phyloP scores from a whole-genome alignment of 2,113 vertebrate species.

The Nanorana parkeri region DNA sequence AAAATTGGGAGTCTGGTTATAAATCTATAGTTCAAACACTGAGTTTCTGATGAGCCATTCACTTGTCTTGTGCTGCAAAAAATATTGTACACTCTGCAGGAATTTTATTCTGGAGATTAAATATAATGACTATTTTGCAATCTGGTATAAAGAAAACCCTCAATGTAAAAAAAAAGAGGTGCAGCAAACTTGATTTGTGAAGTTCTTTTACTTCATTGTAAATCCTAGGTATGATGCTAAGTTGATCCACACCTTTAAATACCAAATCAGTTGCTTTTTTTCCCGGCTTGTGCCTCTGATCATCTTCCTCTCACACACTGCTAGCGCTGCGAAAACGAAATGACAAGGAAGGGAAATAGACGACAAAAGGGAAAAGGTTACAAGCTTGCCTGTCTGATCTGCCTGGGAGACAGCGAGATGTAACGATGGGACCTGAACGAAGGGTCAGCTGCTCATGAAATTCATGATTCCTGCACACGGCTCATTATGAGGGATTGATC shows the following conservation, averaged over 20 bases:
- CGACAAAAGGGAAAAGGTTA: slow-evolving; percentile 58
- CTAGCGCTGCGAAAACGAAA: slow-evolving; percentile 56
- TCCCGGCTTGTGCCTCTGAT: slow-evolving; percentile 46
- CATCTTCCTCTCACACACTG: slow-evolving; percentile 53
- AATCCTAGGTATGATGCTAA: slow-evolving; percentile 31
- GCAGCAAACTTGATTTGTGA: slow-evolving; percentile 8
- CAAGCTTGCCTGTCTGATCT: slow-evolving; percentile 55
- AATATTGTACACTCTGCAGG: slow-evolving; percentile 25
- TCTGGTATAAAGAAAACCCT: slow-evolving; percentile 27
- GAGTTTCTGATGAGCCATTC: not conserved
- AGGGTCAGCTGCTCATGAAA: slow-evolving; percentile 57
- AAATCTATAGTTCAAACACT: not conserved
- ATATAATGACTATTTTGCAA: slow-evolving; percentile 40
- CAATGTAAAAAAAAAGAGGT: slow-evolving; percentile 29
- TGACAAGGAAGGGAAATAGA: slow-evolving; percentile 57
- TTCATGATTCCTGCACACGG: slow-evolving; percentile 55
- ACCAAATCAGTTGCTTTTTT: slow-evolving; percentile 49
- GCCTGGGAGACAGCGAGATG: slow-evolving; percentile 56
- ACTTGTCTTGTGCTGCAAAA: not conserved
- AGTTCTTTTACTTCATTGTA: slow-evolving; percentile 13
- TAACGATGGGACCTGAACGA: slow-evolving; percentile 56
- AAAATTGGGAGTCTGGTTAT: no score
- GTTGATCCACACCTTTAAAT: slow-evolving; percentile 51
- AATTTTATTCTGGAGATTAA: slow-evolving; percentile 14
- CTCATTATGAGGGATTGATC: slow-evolving; percentile 59